A percentile compares a stretch with the other conserved stretches of the same genome.
phyloP scores from a whole-genome alignment of 2,797 vertebrate species.

The Gallinago solitaria region DNA sequence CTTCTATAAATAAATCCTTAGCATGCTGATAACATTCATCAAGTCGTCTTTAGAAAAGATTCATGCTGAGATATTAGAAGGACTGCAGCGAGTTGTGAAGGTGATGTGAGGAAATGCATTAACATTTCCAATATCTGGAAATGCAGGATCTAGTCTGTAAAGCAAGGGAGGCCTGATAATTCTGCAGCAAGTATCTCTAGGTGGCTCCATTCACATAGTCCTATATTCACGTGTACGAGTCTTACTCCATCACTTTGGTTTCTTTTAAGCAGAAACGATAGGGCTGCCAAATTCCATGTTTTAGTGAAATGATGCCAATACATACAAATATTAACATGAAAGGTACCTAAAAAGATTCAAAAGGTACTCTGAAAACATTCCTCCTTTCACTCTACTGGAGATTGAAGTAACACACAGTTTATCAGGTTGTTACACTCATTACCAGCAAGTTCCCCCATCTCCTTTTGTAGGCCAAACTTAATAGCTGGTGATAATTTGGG shows the following conservation, averaged over 20 bases:
- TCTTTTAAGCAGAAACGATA: neutral
- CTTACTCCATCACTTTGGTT: neutral
- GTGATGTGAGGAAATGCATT: neutral
- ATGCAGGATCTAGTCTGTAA: neutral
- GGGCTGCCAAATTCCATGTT: neutral
- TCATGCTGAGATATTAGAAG: neutral
- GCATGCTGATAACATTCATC: neutral
- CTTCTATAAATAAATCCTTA: neutral
- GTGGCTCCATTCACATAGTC: conserved; percentile 45
- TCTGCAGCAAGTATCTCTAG: conserved; percentile 43
- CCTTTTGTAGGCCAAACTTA: neutral
- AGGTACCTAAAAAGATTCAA: neutral
- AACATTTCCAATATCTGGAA: neutral
- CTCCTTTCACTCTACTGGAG: neutral
- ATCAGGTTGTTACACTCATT: neutral
- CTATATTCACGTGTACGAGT: neutral
- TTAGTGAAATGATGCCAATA: neutral
- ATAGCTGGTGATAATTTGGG: neutral
- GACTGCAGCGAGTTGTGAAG: neutral
- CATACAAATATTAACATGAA: neutral
- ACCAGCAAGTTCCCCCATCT: neutral
- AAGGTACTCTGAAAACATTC: neutral
- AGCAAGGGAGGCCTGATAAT: neutral
- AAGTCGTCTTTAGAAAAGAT: neutral
- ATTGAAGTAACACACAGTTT: neutral